Evolutionary conservation across 2,888 invertebrate species (phyloP).

Genomic region (Nebria salina): DNA sequence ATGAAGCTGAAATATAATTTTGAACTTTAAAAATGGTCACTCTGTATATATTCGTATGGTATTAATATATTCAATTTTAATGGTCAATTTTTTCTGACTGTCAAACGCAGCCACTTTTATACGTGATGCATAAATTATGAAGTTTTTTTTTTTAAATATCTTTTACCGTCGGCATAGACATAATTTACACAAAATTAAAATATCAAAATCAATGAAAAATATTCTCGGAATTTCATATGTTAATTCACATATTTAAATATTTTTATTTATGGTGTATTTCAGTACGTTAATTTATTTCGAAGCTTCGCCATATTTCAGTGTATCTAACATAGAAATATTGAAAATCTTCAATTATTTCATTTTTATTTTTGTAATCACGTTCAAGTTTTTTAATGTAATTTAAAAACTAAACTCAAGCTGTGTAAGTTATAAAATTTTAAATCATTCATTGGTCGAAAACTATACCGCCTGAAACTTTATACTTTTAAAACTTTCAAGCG

Average conservation of each 20-base stretch:
- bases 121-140: neutral
- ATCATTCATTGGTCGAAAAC: too few species aligned
- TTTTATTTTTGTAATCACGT: too few species aligned
- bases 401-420: too few species aligned
- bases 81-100: neutral
- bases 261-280: neutral
- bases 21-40: neutral
- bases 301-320: too few species aligned
- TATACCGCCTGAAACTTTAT: neutral
- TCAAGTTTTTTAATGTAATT: too few species aligned
- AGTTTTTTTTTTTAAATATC: neutral
- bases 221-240: neutral
- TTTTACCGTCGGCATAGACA: neutral
- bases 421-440: too few species aligned
- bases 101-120: neutral
- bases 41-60: neutral
- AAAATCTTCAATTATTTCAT: too few species aligned
- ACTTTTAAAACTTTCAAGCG: neutral
- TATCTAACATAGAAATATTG: too few species aligned
- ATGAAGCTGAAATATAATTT: slow-evolving; percentile 13
- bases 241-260: neutral
- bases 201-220: neutral
- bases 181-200: neutral
- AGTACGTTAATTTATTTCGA: too few species aligned
- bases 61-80: slow-evolving; percentile 1